A percentile compares a stretch with the other conserved stretches of the same genome.
Evolutionary conservation across 1,140 invertebrate species (phyloP).

Genomic region (Brachionus koreanus): DNA sequence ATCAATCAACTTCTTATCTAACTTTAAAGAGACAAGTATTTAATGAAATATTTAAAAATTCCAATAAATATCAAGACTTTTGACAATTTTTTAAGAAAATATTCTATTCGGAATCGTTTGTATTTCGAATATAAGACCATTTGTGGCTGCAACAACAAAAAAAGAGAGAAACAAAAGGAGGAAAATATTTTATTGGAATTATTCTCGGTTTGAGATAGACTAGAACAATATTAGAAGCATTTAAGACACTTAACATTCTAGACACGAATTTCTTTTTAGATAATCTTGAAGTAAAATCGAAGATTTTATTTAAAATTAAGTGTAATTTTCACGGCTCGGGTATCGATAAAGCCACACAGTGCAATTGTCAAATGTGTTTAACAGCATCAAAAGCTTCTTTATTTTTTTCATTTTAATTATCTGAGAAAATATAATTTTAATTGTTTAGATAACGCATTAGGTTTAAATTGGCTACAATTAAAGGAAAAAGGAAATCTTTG

Average conservation of each 20-base stretch:
- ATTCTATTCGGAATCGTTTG: not conserved
- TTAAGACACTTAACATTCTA: not conserved
- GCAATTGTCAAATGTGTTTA: not conserved
- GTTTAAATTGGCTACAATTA: not conserved
- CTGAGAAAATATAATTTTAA: not conserved
- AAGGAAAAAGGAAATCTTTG: not conserved
- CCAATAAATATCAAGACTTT: not conserved
- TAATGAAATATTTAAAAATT: not conserved
- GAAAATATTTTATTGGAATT: not conserved
- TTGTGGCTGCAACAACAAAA: not conserved
- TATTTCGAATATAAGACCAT: not conserved
- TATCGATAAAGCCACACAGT: not conserved
- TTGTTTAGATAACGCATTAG: not conserved
- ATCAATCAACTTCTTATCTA: too few species aligned
- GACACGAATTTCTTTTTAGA: not conserved
- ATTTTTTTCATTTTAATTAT: not conserved
- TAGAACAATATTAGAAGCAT: not conserved
- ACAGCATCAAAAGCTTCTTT: not conserved
- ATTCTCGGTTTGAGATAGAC: not conserved
- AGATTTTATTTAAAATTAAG: not conserved
- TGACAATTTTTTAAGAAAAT: not conserved
- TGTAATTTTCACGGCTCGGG: not conserved
- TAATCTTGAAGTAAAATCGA: not conserved
- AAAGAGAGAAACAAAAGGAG: not conserved
- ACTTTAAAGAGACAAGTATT: too few species aligned